phyloP scores from a whole-genome alignment of 2,113 vertebrate species.

The Alethe castanea region DNA sequence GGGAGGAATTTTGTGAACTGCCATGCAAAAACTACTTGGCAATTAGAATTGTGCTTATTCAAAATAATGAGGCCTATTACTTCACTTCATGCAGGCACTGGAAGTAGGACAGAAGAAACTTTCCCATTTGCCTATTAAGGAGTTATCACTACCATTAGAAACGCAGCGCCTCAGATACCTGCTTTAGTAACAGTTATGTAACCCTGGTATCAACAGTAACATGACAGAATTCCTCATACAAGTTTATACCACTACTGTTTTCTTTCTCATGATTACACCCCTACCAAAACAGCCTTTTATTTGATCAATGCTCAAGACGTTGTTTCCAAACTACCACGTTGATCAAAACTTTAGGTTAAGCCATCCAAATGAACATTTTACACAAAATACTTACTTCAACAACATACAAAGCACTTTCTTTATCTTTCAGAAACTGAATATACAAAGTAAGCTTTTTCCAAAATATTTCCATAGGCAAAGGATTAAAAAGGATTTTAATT shows the following conservation, averaged over 20 bases:
- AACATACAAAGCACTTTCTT: conserved; percentile 84
- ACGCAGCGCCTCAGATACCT: conserved; percentile 7
- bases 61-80: background rate
- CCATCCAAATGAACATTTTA: conserved; percentile 69
- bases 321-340: conserved; percentile 36
- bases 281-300: conserved; percentile 47
- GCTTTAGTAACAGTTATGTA: background rate
- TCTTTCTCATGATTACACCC: conserved; percentile 51
- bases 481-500: conserved; percentile 99
- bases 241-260: conserved; percentile 27
- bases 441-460: conserved; percentile 83
- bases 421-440: conserved; percentile 84
- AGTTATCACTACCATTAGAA: background rate
- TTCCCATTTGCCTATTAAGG: conserved; percentile 48
- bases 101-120: background rate
- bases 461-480: conserved; percentile 90
- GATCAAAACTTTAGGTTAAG: conserved; percentile 57
- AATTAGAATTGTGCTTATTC: background rate
- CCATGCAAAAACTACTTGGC: conserved; percentile 3
- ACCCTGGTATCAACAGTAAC: conserved; percentile 36
- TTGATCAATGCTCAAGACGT: conserved; percentile 31
- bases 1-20: background rate
- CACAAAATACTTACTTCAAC: conserved; percentile 82
- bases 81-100: background rate
- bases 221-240: conserved; percentile 40